Conservation (phyloP, 2,113 vertebrate species). For the Jaculus jaculus region DNA sequence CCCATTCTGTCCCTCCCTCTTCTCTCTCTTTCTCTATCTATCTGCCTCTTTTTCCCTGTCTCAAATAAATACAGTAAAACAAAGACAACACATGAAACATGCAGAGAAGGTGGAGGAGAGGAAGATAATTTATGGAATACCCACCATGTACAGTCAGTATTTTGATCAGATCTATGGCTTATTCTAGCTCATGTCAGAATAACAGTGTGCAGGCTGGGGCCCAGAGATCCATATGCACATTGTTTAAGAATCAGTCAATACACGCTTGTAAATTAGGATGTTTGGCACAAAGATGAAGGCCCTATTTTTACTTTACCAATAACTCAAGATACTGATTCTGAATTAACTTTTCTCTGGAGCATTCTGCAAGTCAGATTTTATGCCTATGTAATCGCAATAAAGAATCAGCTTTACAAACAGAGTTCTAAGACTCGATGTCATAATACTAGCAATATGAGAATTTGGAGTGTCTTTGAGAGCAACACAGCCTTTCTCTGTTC, state of each 20-base stretch:
- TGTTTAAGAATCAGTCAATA: not conserved
- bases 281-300: not conserved
- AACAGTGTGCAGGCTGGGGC: accelerated
- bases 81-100: not conserved
- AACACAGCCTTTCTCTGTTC: too few species aligned
- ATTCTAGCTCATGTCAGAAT: not conserved
- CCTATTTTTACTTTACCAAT: not conserved
- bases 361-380: not conserved
- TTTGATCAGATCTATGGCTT: not conserved
- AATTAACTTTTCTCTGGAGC: not conserved
- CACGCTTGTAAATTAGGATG: not conserved
- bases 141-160: not conserved
- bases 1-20: too few species aligned
- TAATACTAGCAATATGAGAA: not conserved
- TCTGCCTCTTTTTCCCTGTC: too few species aligned
- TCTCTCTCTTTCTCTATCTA: too few species aligned
- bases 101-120: not conserved
- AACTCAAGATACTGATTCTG: slow-evolving; percentile 3
- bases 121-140: not conserved
- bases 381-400: not conserved
- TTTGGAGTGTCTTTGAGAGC: too few species aligned
- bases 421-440: not conserved
- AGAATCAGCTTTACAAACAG: not conserved
- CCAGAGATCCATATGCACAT: not conserved
- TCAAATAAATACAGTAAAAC: too few species aligned